phyloP scores from a whole-genome alignment of 2,888 invertebrate genomes.

The Callimorpha dominula region DNA sequence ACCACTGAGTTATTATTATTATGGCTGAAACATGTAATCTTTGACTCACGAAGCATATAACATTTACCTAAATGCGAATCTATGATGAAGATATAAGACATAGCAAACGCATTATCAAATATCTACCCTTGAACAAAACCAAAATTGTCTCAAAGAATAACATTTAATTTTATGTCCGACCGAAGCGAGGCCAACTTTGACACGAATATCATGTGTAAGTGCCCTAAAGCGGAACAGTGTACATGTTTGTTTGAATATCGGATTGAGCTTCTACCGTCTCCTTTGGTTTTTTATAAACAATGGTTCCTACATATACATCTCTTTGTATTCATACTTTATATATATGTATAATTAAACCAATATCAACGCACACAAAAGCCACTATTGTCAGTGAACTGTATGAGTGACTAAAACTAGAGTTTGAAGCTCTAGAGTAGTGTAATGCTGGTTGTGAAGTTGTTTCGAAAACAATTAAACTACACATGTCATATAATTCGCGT shows the following conservation, averaged over 20 bases:
- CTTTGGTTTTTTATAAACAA: slow-evolving; percentile 69
- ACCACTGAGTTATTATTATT: too few relatives aligned
- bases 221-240: slow-evolving; percentile 57
- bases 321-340: slow-evolving; percentile 1
- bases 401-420: slow-evolving; percentile 32
- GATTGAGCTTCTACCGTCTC: slow-evolving; percentile 71
- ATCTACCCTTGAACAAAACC: neutral
- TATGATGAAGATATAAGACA: neutral
- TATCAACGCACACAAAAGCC: slow-evolving; percentile 26
- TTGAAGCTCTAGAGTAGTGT: slow-evolving; percentile 27
- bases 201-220: slow-evolving; percentile 53
- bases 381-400: slow-evolving; percentile 36
- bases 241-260: slow-evolving; percentile 73
- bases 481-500: slow-evolving; percentile 38
- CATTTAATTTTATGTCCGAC: slow-evolving; percentile 45
- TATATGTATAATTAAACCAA: slow-evolving; percentile 26
- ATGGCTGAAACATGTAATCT: neutral
- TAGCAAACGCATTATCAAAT: neutral
- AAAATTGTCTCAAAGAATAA: slow-evolving; percentile 15
- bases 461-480: slow-evolving; percentile 46
- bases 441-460: slow-evolving; percentile 42
- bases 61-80: neutral
- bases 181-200: slow-evolving; percentile 41
- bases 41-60: neutral
- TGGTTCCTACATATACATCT: slow-evolving; percentile 50